These are phyloP conservation scores for Sitta europaea DNA, from an alignment of 2,113 vertebrate genomes.

Conservation along the genomic window DNA sequence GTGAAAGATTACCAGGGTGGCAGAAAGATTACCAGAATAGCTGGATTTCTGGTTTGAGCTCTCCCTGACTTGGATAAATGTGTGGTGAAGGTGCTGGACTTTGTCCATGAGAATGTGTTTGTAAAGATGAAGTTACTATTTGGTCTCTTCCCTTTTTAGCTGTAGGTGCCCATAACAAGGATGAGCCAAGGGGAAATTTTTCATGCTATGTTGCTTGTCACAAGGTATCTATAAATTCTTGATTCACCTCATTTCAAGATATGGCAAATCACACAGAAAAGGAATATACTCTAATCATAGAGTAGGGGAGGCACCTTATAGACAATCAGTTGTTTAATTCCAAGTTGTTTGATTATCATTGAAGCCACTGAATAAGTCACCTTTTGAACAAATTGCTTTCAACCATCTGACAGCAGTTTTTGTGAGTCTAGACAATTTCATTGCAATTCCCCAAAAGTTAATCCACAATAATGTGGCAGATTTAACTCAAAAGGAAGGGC, in stretches of 20 bases:
- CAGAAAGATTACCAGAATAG: not conserved
- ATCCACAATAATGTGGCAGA: not conserved
- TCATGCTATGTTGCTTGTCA: not conserved
- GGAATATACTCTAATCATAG: not conserved
- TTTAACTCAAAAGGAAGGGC: not conserved
- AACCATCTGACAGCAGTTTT: not conserved
- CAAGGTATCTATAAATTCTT: not conserved
- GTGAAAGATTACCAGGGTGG: not conserved
- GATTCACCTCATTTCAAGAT: not conserved
- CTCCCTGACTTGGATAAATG: not conserved
- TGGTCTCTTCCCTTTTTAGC: not conserved
- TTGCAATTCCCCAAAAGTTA: not conserved
- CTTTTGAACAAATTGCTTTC: not conserved
- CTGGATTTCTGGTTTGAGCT: not conserved
- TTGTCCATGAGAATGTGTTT: not conserved
- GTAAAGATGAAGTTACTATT: not conserved
- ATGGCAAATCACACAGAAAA: not conserved
- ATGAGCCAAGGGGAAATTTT: not conserved
- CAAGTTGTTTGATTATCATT: not conserved
- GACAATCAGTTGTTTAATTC: not conserved
- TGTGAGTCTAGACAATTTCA: not conserved
- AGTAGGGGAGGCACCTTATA: not conserved
- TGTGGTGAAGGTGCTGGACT: not conserved
- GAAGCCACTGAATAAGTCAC: not conserved
- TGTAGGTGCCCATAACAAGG: not conserved